A percentile compares a stretch with the other conserved stretches of the same genome.
Conservation (phyloP, 2,113 vertebrate genomes). For the Corapipo altera region DNA sequence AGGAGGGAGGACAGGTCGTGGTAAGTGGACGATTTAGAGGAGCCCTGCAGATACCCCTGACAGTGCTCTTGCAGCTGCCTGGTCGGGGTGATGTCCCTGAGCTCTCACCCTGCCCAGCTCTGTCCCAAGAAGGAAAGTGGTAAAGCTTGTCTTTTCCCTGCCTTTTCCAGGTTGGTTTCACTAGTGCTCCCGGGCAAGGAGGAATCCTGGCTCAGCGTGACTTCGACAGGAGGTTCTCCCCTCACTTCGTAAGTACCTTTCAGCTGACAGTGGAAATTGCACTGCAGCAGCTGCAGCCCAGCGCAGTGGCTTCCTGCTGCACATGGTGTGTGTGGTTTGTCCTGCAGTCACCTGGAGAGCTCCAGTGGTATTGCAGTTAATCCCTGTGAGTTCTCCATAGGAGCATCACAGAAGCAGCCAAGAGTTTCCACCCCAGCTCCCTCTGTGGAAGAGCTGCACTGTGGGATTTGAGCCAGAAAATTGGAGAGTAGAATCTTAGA, state of each 20-base stretch:
- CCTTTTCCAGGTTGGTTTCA: conserved; percentile 84
- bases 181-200: conserved; percentile 92
- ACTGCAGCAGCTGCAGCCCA: accelerated
- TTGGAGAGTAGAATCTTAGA: too few species aligned
- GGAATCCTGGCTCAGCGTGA: conserved; percentile 94
- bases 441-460: too few species aligned
- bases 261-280: accelerated
- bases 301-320: neutral
- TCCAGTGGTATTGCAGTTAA: neutral
- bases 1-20: conserved; percentile 91
- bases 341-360: neutral
- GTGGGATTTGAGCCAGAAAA: too few species aligned
- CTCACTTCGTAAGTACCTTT: conserved; percentile 87
- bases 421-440: neutral
- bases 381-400: neutral
- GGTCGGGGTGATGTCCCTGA: neutral
- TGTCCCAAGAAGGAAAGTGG: neutral
- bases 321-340: neutral
- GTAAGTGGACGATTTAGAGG: conserved; percentile 65
- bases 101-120: accelerated
- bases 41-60: neutral
- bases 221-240: conserved; percentile 94
- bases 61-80: accelerated
- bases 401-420: too few species aligned
- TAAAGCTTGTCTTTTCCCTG: neutral